Conservation (phyloP, 2,113 vertebrate genomes). For the Axis porcinus region DNA sequence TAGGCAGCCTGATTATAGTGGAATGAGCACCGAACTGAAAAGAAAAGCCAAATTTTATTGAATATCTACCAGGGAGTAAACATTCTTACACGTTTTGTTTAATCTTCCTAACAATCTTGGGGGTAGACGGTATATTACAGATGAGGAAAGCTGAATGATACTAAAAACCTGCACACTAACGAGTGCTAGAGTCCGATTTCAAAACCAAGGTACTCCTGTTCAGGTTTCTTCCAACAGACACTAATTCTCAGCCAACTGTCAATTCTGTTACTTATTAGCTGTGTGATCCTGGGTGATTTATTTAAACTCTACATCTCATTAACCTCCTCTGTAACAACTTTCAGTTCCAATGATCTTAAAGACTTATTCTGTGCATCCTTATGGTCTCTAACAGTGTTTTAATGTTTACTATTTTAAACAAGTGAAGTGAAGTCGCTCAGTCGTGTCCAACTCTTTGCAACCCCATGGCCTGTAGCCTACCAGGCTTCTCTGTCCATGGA, state of each 20-base stretch:
- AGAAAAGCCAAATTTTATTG: not conserved
- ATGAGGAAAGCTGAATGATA: not conserved
- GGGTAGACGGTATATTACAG: not conserved
- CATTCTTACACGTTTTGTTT: not conserved
- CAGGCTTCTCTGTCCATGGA: no score
- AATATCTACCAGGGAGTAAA: not conserved
- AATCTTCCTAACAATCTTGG: not conserved
- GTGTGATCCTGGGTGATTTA: not conserved
- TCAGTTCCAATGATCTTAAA: conserved; percentile 14
- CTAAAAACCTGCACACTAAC: not conserved
- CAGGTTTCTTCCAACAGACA: not conserved
- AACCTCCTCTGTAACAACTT: not conserved
- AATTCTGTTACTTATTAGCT: not conserved
- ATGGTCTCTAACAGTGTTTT: not conserved
- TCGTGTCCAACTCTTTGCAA: no score
- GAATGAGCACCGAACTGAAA: not conserved
- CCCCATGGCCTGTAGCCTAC: no score
- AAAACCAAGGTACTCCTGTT: not conserved
- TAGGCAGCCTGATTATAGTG: not conserved
- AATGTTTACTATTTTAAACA: not conserved
- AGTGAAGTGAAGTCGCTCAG: no score
- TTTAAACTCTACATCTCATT: not conserved
- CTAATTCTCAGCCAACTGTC: not conserved
- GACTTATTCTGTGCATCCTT: not conserved
- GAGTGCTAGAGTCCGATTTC: not conserved